These are phyloP conservation scores for Scaptomyza reducta DNA, from an alignment of 2,888 invertebrate species.

Conservation along the genomic window DNA sequence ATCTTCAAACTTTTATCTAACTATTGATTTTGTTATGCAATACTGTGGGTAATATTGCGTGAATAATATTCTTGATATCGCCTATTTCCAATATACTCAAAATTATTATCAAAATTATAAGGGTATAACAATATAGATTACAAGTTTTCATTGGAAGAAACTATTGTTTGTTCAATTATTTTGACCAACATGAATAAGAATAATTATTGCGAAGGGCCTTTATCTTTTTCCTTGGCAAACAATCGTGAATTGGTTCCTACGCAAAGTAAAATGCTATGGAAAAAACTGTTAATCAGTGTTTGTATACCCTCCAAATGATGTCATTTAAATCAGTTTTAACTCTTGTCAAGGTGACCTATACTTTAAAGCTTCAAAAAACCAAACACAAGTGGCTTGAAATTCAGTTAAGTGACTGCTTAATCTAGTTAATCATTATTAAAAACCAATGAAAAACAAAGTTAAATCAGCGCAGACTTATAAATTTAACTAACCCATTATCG, in stretches of 20 bases:
- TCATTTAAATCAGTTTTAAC: neutral
- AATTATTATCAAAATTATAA: neutral
- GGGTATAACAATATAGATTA: neutral
- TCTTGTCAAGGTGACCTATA: slow-evolving; percentile 22
- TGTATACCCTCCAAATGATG: neutral
- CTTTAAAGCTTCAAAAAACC: slow-evolving; percentile 5
- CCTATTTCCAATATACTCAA: no score
- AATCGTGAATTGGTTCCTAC: neutral
- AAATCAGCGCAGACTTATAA: neutral
- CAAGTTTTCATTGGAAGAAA: neutral
- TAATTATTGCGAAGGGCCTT: neutral
- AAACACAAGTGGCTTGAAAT: slow-evolving; percentile 9
- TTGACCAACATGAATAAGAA: slow-evolving; percentile 1
- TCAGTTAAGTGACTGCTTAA: slow-evolving; percentile 4
- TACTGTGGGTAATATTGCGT: no score
- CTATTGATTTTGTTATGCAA: no score
- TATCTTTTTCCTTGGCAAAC: neutral
- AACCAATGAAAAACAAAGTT: slow-evolving; percentile 37
- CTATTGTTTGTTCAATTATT: neutral
- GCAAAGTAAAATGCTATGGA: neutral
- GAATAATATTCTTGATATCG: no score
- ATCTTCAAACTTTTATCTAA: no score
- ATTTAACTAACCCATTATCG: slow-evolving; percentile 5
- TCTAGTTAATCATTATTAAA: slow-evolving; percentile 9
- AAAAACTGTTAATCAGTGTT: no score